These are phyloP conservation scores for Pachypanchax playfairii DNA, from an alignment of 2,113 vertebrate genomes.

Conservation along the genomic window DNA sequence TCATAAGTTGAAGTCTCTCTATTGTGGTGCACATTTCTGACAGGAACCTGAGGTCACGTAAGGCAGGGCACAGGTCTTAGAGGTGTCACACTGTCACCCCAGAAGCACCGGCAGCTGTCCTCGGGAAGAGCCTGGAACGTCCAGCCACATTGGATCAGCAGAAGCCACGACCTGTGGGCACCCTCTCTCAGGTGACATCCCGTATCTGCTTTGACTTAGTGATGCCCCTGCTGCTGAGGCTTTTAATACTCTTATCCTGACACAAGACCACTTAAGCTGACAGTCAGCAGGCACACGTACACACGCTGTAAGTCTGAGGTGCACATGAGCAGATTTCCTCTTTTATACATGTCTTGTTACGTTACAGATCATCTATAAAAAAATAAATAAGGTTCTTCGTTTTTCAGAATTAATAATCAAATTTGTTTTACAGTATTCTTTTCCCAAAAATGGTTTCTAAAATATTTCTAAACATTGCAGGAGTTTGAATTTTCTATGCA, in stretches of 20 bases:
- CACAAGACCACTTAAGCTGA: conserved; percentile 5
- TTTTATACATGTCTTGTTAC: not conserved
- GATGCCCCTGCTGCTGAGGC: conserved; percentile 51
- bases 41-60: conserved; percentile 34
- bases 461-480: too few relatives aligned
- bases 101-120: conserved; percentile 57
- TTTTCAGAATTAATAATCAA: conserved; percentile 16
- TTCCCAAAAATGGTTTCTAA: too few relatives aligned
- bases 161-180: conserved; percentile 55
- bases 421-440: too few relatives aligned
- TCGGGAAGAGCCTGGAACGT: conserved; percentile 67
- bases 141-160: conserved; percentile 77
- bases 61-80: conserved; percentile 50
- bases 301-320: conserved; percentile 4
- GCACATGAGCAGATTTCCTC: conserved; percentile 8
- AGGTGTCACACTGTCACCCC: conserved; percentile 61
- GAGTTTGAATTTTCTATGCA: too few relatives aligned
- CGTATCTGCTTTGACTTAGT: conserved; percentile 60
- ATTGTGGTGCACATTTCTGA: conserved; percentile 34
- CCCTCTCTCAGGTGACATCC: conserved; percentile 72
- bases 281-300: conserved; percentile 7
- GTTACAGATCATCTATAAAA: too few relatives aligned
- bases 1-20: not conserved
- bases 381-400: too few relatives aligned
- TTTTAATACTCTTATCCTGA: conserved; percentile 22